These are phyloP conservation scores for Eupithecia pulchellata DNA, from an alignment of 2,888 invertebrate genomes.

Conservation along the genomic window DNA sequence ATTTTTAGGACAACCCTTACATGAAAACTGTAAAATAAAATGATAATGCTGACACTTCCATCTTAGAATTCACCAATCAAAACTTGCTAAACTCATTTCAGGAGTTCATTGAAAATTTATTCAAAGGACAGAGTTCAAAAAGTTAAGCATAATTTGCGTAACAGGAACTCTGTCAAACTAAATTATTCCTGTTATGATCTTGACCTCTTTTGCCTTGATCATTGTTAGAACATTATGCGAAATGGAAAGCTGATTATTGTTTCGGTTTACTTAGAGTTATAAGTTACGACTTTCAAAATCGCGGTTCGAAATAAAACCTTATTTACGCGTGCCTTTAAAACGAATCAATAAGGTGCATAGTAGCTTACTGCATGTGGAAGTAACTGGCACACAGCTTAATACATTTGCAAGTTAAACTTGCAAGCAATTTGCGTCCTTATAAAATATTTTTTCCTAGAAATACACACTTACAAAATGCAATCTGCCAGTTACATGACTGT, in stretches of 20 bases:
- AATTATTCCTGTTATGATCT: slow-evolving; percentile 70
- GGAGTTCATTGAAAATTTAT: slow-evolving; percentile 76
- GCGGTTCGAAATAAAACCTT: background rate
- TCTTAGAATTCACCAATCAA: slow-evolving; percentile 72
- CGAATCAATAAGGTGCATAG: no score
- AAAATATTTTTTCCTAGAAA: no score
- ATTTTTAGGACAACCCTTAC: background rate
- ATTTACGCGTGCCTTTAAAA: no score
- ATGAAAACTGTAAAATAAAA: background rate
- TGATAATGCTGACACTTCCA: slow-evolving; percentile 24
- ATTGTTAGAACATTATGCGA: slow-evolving; percentile 31
- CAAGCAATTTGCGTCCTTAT: no score
- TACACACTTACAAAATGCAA: no score
- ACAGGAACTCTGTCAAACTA: slow-evolving; percentile 70
- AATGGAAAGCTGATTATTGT: slow-evolving; percentile 5
- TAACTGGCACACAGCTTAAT: no score
- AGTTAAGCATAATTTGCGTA: slow-evolving; percentile 73
- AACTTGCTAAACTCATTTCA: slow-evolving; percentile 75
- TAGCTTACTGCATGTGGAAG: no score
- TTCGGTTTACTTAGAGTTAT: background rate
- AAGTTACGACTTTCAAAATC: no score
- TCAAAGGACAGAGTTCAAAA: slow-evolving; percentile 73
- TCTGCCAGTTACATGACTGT: no score
- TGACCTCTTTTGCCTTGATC: slow-evolving; percentile 39
- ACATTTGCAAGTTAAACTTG: no score